These are phyloP conservation scores for Enoplosus armatus DNA, from an alignment of 2,797 vertebrate genomes.

Conservation along the genomic window DNA sequence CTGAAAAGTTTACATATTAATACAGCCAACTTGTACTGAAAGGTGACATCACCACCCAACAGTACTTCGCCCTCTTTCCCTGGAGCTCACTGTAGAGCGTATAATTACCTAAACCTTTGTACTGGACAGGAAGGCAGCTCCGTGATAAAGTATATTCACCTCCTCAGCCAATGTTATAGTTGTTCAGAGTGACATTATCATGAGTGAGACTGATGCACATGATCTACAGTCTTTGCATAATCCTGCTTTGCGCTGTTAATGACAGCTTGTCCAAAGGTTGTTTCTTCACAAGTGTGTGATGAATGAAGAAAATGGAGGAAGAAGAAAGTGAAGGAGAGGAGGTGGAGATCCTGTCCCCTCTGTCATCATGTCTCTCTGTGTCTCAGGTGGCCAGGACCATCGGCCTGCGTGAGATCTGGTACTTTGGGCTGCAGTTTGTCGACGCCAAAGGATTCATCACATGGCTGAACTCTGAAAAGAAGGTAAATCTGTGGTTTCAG, in stretches of 20 bases:
- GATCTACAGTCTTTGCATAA: background rate
- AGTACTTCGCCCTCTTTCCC: background rate
- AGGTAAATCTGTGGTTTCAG: constrained; percentile 83
- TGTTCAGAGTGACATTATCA: no score
- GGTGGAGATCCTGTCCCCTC: background rate
- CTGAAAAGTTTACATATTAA: background rate
- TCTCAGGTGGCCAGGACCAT: constrained; percentile 94
- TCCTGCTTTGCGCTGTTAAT: background rate
- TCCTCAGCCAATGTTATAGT: background rate
- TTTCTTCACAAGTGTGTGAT: background rate
- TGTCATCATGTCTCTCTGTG: background rate
- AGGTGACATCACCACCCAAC: constrained; percentile 14
- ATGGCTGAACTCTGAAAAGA: constrained; percentile 96
- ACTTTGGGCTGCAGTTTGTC: constrained; percentile 95
- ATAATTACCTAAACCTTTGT: constrained; percentile 18
- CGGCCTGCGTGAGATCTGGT: constrained; percentile 96
- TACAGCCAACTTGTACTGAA: background rate
- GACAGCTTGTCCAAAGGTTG: background rate
- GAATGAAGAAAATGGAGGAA: background rate
- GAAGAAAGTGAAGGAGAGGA: background rate
- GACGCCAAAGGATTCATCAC: constrained; percentile 91
- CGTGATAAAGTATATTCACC: background rate
- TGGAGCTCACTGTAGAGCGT: background rate
- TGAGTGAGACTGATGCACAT: background rate
- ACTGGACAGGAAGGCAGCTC: background rate